These are phyloP conservation scores for Physeter macrocephalus DNA, from an alignment of 2,113 vertebrate genomes.

Conservation along the genomic window DNA sequence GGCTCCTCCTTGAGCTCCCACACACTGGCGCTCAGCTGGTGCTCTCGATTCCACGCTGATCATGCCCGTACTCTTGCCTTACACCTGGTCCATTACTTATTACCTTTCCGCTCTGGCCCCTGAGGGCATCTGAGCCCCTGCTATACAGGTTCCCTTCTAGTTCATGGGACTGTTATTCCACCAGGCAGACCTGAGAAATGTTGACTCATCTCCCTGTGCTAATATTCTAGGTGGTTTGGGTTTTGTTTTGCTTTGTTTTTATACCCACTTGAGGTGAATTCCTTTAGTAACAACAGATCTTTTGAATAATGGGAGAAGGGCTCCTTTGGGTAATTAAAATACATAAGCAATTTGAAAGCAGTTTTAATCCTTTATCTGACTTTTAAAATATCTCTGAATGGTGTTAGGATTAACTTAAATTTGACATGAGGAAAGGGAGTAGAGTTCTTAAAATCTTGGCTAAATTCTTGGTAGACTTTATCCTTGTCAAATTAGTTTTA, in stretches of 20 bases:
- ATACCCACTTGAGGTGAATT: neutral
- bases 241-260: conserved; percentile 6
- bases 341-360: neutral
- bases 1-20: neutral
- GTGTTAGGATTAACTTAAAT: neutral
- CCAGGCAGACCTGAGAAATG: neutral
- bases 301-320: neutral
- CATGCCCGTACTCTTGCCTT: neutral
- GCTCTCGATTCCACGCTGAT: neutral
- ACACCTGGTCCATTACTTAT: accelerated
- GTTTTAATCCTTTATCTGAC: neutral
- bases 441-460: neutral
- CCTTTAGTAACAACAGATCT: neutral
- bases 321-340: neutral
- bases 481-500: neutral
- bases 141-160: neutral
- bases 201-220: neutral
- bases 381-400: neutral
- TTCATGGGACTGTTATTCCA: neutral
- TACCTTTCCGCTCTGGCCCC: neutral
- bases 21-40: too few species aligned
- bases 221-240: neutral
- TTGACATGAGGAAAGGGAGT: neutral
- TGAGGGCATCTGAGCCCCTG: neutral
- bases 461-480: neutral